Percentiles rank a stretch among this genome's conserved stretches.
These are phyloP conservation scores for Danio albolineatus DNA, from an alignment of 2,797 vertebrate genomes.

Conservation along the genomic window DNA sequence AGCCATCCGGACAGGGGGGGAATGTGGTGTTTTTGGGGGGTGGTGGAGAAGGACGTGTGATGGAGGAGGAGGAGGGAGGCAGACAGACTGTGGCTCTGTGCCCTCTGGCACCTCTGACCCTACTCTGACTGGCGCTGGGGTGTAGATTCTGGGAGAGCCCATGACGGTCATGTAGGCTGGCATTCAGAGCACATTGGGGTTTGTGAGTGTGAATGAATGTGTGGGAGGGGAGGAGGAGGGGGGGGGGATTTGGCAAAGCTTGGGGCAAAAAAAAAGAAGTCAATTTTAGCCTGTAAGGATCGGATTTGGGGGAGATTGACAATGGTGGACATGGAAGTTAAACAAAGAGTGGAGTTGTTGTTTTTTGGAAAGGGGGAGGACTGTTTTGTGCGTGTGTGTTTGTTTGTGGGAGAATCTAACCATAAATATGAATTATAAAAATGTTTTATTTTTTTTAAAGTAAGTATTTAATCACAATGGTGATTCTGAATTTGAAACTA, in stretches of 20 bases:
- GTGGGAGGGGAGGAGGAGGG: conserved; percentile 1
- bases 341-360: conserved; percentile 18
- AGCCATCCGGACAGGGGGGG: conserved; percentile 54
- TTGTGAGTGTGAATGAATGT: conserved; percentile 64
- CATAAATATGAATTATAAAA: too few species aligned
- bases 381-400: not conserved
- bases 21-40: conserved; percentile 35
- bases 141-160: conserved; percentile 50
- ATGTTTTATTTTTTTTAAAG: too few species aligned
- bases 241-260: not conserved
- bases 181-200: conserved; percentile 76
- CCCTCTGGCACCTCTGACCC: conserved; percentile 79
- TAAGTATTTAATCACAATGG: too few species aligned
- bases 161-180: conserved; percentile 74
- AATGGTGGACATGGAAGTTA: conserved; percentile 27
- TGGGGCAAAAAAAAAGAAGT: conserved; percentile 14
- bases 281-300: conserved; percentile 6
- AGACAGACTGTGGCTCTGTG: conserved; percentile 63
- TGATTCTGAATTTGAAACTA: too few species aligned
- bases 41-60: conserved; percentile 37
- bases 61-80: conserved; percentile 42
- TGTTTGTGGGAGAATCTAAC: too few species aligned
- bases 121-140: conserved; percentile 60
- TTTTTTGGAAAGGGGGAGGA: not conserved
- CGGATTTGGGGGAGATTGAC: not conserved